Base-by-base conservation (phyloP, 2,888 invertebrate genomes). In the Adela reaumurella region DNA sequence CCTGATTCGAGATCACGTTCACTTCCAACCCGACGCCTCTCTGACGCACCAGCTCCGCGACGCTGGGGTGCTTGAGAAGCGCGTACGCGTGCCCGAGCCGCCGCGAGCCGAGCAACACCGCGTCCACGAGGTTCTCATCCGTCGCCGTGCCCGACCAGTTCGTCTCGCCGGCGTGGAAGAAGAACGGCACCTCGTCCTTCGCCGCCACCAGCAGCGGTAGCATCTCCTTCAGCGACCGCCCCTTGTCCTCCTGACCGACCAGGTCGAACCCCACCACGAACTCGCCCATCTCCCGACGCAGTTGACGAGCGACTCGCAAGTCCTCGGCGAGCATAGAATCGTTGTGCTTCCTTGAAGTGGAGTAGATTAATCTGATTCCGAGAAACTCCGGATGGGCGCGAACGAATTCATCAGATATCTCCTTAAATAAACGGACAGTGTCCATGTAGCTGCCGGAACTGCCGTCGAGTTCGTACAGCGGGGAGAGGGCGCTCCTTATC, bases 151-250 rank as follows among this genome's bases (percentile, higher is more conserved):
- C 89, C 54, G 76, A 81, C 89, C 89, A 88, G 58, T 88, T 85
- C 0, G 92, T 91, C 67, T 92, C 92, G 0, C 90, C 92, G 0
- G 89, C 89, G 60, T 92, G 92, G 55, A 92, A 89, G 59, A 84
- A 91, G 57, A 83, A 88, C 45, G 85, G 76, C 14, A 90, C 70
- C 2, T 80, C 65, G 1, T 76, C 66, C 41, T 81, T 77, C 1
- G 80, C 65, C 29, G 70, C 62, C 14, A 74, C 58, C 19, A 91
- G 60, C 47, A 81, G 63, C 0, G 85, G 74, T 0, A 83, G 64
- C 53, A 84, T 89, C 17, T 84, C 78, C 10, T 68, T 59, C 0
- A 92, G 65, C 0, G 88, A 83, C 18, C 74, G 69, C 0, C 90
- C 90, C 51, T 78, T 63, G 58, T 92, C 91, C 63, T 92, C 92